Evolutionary conservation across 1,140 invertebrate species (phyloP), one percentile per base, ranked within the genome.

Genomic region (Drosophila parvula): DNA sequence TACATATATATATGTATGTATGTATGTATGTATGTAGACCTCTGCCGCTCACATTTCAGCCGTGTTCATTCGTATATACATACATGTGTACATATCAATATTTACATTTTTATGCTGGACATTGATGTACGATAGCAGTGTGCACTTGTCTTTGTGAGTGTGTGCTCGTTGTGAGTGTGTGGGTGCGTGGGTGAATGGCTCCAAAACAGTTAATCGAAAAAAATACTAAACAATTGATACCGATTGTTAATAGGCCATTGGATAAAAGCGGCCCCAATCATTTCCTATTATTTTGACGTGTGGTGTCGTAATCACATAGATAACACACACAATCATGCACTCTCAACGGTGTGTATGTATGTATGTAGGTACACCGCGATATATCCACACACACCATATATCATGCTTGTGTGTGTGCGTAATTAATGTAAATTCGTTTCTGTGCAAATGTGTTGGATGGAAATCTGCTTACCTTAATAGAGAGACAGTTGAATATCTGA

Each of bases 401-500:
- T 22, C 51, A 34, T 10, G 22, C 34, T 32, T 44, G 53, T 61
- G 41, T 70, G 41, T 56, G 74, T 78, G 75, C 71, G 60, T 40
- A 77, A 74, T 59, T 65, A 73, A 60, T 78, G 82, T 86, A 58
- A 82, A 60, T 53, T 74, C 73, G 58, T 61, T 40, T 58, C 34
- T 76, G 62, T 76, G 59, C 74, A 56, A 74, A 61, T 84, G 74
- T 78, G 69, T 82, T 78, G 83, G 85, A 88, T 82, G 81, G 67
- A 86, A 88, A 79, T 76, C 71, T 79, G 76, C 84, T 91, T 91
- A 92, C 91, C 86, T 92, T 91, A 79, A 92, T 91, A 78, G 91
- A 91, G 68, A 92, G 89, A 77, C 86, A 91, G 74, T 84, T 91
- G 64, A 90, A 81, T 90, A 92, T 92, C 83, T 91, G 91, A 82